phyloP scores from a whole-genome alignment of 2,888 invertebrate genomes.

The Eristalinus aeneus region DNA sequence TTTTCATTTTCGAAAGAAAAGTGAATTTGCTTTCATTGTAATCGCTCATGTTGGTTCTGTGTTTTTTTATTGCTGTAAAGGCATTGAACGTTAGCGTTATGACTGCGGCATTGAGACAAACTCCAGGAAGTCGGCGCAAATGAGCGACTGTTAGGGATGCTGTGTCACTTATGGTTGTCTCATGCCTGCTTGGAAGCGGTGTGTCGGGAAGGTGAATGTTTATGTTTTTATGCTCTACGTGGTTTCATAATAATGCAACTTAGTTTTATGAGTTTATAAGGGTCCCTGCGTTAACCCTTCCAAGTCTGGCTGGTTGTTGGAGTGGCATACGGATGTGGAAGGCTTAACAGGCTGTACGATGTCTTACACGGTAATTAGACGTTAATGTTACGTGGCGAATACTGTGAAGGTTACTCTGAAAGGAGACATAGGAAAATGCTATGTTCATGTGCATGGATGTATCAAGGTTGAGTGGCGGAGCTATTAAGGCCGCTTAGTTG shows the following conservation, averaged over 20 bases:
- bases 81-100: constrained; percentile 47
- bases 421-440: not conserved
- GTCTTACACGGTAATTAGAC: constrained; percentile 57
- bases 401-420: constrained; percentile 30
- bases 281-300: constrained; percentile 52
- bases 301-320: not conserved
- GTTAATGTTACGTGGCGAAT: constrained; percentile 32
- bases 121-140: constrained; percentile 51
- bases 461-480: constrained; percentile 53
- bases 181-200: not conserved
- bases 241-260: constrained; percentile 64
- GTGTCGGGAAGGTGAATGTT: constrained; percentile 27
- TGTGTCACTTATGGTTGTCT: constrained; percentile 21
- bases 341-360: constrained; percentile 28
- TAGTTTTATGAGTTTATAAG: constrained; percentile 64
- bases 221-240: constrained; percentile 68
- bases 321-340: constrained; percentile 16
- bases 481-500: not conserved
- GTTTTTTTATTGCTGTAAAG: constrained; percentile 45
- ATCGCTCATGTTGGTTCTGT: constrained; percentile 34
- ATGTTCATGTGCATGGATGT: not conserved
- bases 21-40: constrained; percentile 67
- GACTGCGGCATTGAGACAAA: constrained; percentile 55
- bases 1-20: constrained; percentile 52
- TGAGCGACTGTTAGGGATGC: not conserved